Percentiles rank a stretch among this genome's conserved stretches.
These are phyloP conservation scores for Mormyrus iriodes DNA, from an alignment of 2,113 vertebrate species.

Conservation along the genomic window DNA sequence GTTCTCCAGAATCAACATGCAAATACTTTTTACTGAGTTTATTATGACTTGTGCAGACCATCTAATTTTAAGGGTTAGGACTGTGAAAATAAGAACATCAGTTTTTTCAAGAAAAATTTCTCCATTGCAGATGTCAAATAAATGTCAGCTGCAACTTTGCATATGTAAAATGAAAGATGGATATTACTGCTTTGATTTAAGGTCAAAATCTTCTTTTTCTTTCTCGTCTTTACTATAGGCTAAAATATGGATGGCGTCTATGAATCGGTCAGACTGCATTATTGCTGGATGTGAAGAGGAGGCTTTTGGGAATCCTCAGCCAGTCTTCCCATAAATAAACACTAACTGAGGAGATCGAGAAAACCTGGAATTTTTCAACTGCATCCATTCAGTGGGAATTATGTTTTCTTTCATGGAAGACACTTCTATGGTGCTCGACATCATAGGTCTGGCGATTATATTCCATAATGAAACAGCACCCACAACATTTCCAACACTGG, in stretches of 20 bases:
- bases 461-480: not conserved
- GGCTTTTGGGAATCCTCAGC: not conserved
- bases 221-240: not conserved
- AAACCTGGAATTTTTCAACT: not conserved
- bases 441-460: not conserved
- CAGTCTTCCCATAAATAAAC: conserved; percentile 15
- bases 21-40: not conserved
- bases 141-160: not conserved
- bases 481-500: not conserved
- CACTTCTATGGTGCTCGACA: not conserved
- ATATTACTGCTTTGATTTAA: not conserved
- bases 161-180: not conserved
- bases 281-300: not conserved
- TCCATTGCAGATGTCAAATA: not conserved
- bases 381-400: not conserved
- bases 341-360: not conserved
- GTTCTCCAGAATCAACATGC: not conserved
- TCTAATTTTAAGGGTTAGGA: not conserved
- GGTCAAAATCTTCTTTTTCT: not conserved
- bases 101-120: not conserved
- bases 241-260: not conserved
- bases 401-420: not conserved
- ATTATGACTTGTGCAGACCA: not conserved
- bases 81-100: not conserved
- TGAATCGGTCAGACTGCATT: not conserved